Conservation (phyloP, 2,113 vertebrate species). For the Peromyscus californicus region DNA sequence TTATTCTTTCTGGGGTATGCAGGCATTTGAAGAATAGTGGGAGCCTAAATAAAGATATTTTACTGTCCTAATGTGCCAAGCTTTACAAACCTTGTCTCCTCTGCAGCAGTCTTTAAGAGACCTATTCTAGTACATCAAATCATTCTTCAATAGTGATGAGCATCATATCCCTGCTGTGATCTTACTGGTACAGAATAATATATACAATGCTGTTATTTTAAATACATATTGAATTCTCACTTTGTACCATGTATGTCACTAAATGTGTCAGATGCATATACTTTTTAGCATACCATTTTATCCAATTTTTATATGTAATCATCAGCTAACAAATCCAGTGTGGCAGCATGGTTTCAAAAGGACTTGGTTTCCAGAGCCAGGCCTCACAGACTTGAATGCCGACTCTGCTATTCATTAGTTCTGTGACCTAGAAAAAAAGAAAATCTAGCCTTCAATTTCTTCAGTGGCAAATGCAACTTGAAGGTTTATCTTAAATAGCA, state of each 20-base stretch:
- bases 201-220: not conserved
- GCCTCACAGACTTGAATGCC: not conserved
- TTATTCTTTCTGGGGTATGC: not conserved
- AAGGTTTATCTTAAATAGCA: slow-evolving; percentile 14
- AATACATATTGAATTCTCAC: slow-evolving; percentile 9
- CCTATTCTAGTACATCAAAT: not conserved
- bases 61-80: not conserved
- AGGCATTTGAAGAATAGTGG: not conserved
- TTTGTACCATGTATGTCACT: not conserved
- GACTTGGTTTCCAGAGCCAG: not conserved
- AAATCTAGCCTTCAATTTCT: not conserved
- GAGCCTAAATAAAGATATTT: not conserved
- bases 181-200: not conserved
- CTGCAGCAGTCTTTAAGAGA: not conserved
- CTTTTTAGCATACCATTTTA: not conserved
- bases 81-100: not conserved
- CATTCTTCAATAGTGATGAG: not conserved
- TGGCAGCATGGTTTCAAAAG: not conserved
- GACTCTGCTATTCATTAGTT: not conserved
- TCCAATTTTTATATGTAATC: slow-evolving; percentile 5
- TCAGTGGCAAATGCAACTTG: not conserved
- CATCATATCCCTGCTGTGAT: not conserved
- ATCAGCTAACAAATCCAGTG: not conserved
- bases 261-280: not conserved
- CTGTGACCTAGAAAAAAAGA: not conserved